Base-by-base conservation (phyloP, 2,888 invertebrate genomes). In the Nymphalis urticae region DNA sequence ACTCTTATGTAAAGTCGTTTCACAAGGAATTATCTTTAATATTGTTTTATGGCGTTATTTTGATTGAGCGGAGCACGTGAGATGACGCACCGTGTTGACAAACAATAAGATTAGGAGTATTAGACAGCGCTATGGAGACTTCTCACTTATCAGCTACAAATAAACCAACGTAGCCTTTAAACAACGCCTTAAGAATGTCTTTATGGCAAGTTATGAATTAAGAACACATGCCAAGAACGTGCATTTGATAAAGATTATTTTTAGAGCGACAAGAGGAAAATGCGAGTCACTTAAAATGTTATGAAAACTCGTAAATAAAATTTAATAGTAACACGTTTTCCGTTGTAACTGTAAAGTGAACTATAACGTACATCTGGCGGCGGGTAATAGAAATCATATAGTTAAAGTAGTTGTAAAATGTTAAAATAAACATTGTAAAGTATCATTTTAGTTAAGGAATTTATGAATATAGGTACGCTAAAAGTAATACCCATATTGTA, bases 1-100 rank as follows among this genome's bases (percentile, higher is more conserved):
- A 19, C 48, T 10, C 19, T 53, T 54, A 32, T 61, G 36, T 48
- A 51, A 66, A 68, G 62, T 62, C 47, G 53, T 21, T 53, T 19
- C 62, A 36, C 27, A 66, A 56, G 59, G 56, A 64, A 54, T 72
- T 75, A 76, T 75, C 69, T 68, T 60, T 64, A 67, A 60, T 50
- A 67, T 56, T 73, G 77, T 76, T 81, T 76, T 79, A 79, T 78
- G 76, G 73, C 61, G 50, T 59, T 79, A 76, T 76, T 77, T 78
- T 77, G 77, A 77, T 78, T 76, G 76, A 75, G 64, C 67, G 70
- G 71, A 83, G 83, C 89, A 89, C 85, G 86, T 87, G 87, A 87
- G 73, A 75, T 87, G 86, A 88, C 84, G 83, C 78, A 74, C 72
- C 73, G 64, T 84, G 79, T 82, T 82, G 80, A 84, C 81, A 85